phyloP scores from a whole-genome alignment of 2,797 vertebrate genomes.

The Lacerta viridis region DNA sequence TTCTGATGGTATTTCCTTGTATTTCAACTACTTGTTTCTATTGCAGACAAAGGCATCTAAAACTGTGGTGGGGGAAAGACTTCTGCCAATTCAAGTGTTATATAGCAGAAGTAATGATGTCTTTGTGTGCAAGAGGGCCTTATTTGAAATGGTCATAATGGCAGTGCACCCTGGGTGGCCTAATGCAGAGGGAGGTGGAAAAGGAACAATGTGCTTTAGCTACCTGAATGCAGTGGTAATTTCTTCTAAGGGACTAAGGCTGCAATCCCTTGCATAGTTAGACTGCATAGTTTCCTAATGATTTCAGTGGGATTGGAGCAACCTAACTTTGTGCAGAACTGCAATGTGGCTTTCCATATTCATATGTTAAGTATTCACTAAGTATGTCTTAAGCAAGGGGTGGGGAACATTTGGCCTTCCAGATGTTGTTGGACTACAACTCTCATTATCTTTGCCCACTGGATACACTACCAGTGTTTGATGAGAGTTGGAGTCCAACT shows the following conservation, averaged over 20 bases:
- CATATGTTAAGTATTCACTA: conserved; percentile 6
- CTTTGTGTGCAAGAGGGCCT: neutral
- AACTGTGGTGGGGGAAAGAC: neutral
- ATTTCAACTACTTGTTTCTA: conserved; percentile 19
- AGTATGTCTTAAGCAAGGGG: neutral
- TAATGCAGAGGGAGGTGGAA: neutral
- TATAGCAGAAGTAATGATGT: neutral
- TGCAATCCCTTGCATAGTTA: neutral
- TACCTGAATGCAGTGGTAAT: neutral
- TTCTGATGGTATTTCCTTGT: neutral
- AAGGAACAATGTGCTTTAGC: neutral
- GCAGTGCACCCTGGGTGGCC: neutral
- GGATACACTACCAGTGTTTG: too few species aligned
- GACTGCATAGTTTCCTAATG: neutral
- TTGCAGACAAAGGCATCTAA: neutral
- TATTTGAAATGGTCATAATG: neutral
- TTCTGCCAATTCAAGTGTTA: neutral
- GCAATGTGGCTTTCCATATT: neutral
- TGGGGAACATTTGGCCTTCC: neutral
- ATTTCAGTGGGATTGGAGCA: neutral
- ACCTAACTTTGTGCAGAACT: neutral
- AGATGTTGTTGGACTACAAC: neutral
- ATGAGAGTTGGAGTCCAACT: too few species aligned
- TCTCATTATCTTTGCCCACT: too few species aligned
- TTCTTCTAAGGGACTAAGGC: neutral